Conservation (phyloP, 2,113 vertebrate genomes). For the Proterorhinus semilunaris region DNA sequence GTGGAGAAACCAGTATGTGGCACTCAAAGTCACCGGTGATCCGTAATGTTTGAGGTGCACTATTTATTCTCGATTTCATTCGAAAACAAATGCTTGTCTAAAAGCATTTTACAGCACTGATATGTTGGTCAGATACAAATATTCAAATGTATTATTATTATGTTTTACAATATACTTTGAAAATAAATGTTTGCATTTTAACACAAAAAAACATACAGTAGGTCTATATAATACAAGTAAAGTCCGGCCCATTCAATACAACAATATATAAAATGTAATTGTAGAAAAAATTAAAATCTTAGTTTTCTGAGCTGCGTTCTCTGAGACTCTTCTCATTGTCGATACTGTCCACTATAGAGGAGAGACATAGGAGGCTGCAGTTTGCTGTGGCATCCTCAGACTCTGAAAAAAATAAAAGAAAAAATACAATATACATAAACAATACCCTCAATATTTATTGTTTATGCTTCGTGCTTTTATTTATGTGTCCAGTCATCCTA, state of each 20-base stretch:
- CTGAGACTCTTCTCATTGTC: conserved; percentile 78
- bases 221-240: conserved; percentile 64
- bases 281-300: conserved; percentile 44
- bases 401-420: conserved; percentile 52
- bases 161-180: conserved; percentile 28
- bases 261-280: conserved; percentile 14
- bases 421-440: neutral
- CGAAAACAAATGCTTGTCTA: neutral
- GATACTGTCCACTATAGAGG: conserved; percentile 98
- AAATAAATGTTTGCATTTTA: conserved; percentile 25
- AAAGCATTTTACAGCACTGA: neutral
- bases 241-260: conserved; percentile 37
- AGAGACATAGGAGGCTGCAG: conserved; percentile 91
- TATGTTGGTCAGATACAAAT: conserved; percentile 31
- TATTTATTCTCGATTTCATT: neutral
- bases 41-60: neutral
- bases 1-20: conserved; percentile 21
- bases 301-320: conserved; percentile 61
- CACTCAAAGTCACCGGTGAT: conserved; percentile 4
- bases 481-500: neutral
- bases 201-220: conserved; percentile 64
- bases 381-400: conserved; percentile 82
- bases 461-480: neutral
- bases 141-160: conserved; percentile 52
- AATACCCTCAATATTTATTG: neutral